Conservation (phyloP, 2,797 vertebrate genomes). For the Spinibarbus caldwelli region DNA sequence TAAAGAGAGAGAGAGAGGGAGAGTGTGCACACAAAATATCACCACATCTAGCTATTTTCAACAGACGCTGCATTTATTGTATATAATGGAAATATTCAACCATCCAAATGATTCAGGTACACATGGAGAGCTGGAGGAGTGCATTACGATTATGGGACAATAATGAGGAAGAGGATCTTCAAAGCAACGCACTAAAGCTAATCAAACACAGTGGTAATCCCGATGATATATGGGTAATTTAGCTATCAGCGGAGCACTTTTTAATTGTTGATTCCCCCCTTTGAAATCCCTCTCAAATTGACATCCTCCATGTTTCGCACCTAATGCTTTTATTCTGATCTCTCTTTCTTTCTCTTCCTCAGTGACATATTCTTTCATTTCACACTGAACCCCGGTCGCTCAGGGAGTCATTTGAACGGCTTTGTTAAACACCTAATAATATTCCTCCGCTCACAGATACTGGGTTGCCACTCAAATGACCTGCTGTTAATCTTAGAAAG, state of each 20-base stretch:
- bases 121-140: not conserved
- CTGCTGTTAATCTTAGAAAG: constrained; percentile 29
- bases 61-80: constrained; percentile 22
- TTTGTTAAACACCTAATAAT: constrained; percentile 58
- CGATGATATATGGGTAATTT: constrained; percentile 56
- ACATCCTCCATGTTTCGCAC: constrained; percentile 56
- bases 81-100: constrained; percentile 43
- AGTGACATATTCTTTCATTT: constrained; percentile 54
- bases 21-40: constrained; percentile 39
- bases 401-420: constrained; percentile 56
- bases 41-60: constrained; percentile 2
- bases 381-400: constrained; percentile 51
- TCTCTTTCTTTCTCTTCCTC: constrained; percentile 43
- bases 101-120: constrained; percentile 28
- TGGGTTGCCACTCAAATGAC: constrained; percentile 47
- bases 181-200: constrained; percentile 56
- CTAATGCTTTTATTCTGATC: constrained; percentile 48
- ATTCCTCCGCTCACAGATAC: constrained; percentile 45
- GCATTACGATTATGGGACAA: constrained; percentile 29
- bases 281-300: constrained; percentile 61
- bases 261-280: constrained; percentile 62
- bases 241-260: constrained; percentile 56
- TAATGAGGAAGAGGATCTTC: constrained; percentile 57
- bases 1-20: constrained; percentile 9
- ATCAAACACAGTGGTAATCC: constrained; percentile 58